Evolutionary conservation across 30 jellyfish, hydroid and myxozoan genomes (phyloP), one percentile per base, ranked within the genome.

Genomic region (Haliclystus octoradiatus): DNA sequence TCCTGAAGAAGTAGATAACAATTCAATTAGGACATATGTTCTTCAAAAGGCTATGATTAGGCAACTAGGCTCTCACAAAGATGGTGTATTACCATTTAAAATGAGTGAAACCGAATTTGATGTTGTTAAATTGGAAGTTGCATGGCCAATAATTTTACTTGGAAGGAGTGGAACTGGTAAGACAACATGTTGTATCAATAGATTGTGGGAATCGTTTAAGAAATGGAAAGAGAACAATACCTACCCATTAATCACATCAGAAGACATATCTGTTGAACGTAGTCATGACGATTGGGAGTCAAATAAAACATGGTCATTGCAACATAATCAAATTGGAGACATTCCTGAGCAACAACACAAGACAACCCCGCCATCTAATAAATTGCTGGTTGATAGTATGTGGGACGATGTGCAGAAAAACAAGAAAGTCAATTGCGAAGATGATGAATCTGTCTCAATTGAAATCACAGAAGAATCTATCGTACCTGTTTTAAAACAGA

Each of bases 131-230:
- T 67, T 86, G 65, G 71, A 49, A 63, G 77, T 93, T 0, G 28
- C 24, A 28, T 82, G 92, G 3, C 69, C 94, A 2, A 66, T 79
- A 5, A 52, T 86, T 63, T 79, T 86, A 19, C 94, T 86, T 23
- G 96, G 96, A 15, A 68, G 96, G 25, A 86, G 96, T 65, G 96
- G 96, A 5, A 86, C 96, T 0, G 96, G 96, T 26, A 86, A 86
- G 82, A 86, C 94, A 5, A 86, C 96, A n/a, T 86, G 96, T 67
- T 86, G 96, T 61, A 34, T 86, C 47, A 75, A 86, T 46, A 77
- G 93, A 2, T 86, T 86, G 30, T 86, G 96, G 96, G 77, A 74
- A 60, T 66, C 67, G 26, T 86, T 62, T 49, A 69, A 69, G 65
- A 61, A 74, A 25, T 86, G 96, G 96, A 87, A 74, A 33, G 9